These are phyloP conservation scores for Hetaerina titia DNA, from an alignment of 2,888 invertebrate species.

Conservation along the genomic window DNA sequence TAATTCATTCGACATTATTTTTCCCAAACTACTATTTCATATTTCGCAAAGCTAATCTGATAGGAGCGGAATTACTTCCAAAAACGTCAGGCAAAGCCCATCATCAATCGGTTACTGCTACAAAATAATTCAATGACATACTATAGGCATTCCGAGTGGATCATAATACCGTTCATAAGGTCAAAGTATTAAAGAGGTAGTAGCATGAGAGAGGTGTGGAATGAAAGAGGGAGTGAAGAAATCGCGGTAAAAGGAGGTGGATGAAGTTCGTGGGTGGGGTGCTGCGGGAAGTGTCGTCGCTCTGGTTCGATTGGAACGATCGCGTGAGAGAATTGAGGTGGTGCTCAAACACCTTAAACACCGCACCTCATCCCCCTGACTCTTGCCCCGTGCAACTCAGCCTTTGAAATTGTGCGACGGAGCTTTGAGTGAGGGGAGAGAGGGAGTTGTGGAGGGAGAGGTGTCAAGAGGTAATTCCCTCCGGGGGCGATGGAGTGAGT, in stretches of 20 bases:
- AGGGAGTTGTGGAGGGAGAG: background rate
- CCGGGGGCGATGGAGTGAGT: background rate
- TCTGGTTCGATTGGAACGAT: conserved; percentile 41
- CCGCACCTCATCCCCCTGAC: background rate
- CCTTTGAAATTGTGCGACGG: background rate
- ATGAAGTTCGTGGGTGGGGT: background rate
- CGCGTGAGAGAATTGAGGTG: conserved; percentile 48
- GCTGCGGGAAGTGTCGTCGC: background rate
- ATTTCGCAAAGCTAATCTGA: no score
- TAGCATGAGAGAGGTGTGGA: background rate
- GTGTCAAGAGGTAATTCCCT: conserved; percentile 8
- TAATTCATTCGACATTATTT: no score
- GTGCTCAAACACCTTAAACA: background rate
- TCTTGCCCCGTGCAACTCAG: background rate
- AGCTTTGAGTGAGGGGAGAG: background rate
- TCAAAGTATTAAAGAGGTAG: background rate
- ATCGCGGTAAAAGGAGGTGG: background rate
- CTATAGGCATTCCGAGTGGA: no score
- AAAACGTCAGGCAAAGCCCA: no score
- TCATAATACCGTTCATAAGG: background rate
- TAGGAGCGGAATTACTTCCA: no score
- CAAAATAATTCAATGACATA: no score
- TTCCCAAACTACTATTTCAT: no score
- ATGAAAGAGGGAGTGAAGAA: background rate
- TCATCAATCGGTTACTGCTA: no score